Evolutionary conservation across 2,888 invertebrate genomes (phyloP), one percentile per base, ranked within the genome.

Genomic region (Andrena haemorrhoa): DNA sequence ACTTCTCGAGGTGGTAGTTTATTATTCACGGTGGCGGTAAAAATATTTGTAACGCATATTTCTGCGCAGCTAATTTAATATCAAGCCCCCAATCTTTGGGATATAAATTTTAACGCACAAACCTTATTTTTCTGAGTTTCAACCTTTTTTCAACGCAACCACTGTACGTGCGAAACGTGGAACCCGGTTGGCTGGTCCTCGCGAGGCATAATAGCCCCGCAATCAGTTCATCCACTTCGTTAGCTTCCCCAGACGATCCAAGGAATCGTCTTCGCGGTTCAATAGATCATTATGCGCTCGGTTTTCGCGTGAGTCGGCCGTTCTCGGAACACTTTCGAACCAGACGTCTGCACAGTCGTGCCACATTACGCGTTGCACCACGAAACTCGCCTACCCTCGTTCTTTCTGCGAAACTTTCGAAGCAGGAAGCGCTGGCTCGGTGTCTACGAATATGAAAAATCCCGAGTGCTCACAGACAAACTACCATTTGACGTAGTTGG

Each of bases 241-340:
- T n/a, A 20, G 10, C 23, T 33, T 31, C 10, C 53, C 29, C 23
- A 12, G 12, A 63, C n/a, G 31, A 49, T 64, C 23, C 12, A 26
- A 78, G 49, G 23, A 51, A 29, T 49, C 49, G 26, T 35, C 29
- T 49, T 49, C 26, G n/a, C 8, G 41, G 56, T 20, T 41, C 47
- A 70, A 65, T 65, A 71, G 79, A 51, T 63, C 69, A 29, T 70
- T 74, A 69, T 33, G 31, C 12, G n/a, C 2, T 35, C 31, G 8
- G 65, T 60, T 65, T 53, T 65, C 74, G 61, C 58, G 20, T 26
- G 75, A 82, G 71, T 75, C 63, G 56, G 2, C n/a, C 58, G 29
- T 82, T 82, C 82, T 41, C 47, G 56, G 82, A 82, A 72, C 68
- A 58, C 75, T 82, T 76, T 58, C 71, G 65, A 35, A 23, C 33